These are phyloP conservation scores for Nemurella pictetii DNA, from an alignment of 2,888 invertebrate genomes.

Conservation along the genomic window DNA sequence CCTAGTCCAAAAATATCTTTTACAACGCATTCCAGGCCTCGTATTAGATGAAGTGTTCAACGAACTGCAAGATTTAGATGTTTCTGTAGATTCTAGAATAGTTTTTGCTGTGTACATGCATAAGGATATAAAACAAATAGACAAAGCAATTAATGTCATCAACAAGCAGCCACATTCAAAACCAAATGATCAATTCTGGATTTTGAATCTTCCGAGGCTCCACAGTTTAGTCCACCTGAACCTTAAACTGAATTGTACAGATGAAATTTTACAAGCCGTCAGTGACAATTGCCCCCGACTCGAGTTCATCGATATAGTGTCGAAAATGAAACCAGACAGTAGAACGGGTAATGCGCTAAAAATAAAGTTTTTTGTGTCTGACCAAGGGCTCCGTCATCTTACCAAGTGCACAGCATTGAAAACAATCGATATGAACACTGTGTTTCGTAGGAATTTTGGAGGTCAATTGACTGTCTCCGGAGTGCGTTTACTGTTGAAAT, in stretches of 20 bases:
- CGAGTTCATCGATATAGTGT: constrained; percentile 42
- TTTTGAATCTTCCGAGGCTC: constrained; percentile 36
- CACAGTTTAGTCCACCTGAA: constrained; percentile 40
- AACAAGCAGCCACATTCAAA: neutral
- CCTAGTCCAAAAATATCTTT: constrained; percentile 37
- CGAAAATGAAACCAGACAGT: constrained; percentile 39
- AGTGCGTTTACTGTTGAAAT: constrained; percentile 39
- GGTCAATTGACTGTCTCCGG: constrained; percentile 42
- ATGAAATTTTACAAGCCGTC: constrained; percentile 43
- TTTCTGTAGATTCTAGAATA: constrained; percentile 34
- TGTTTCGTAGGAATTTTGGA: constrained; percentile 40
- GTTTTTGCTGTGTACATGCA: constrained; percentile 42
- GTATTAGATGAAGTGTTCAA: constrained; percentile 42
- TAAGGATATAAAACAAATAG: constrained; percentile 40
- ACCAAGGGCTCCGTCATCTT: constrained; percentile 41
- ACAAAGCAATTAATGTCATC: neutral
- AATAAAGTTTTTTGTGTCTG: constrained; percentile 43
- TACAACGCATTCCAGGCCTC: constrained; percentile 37
- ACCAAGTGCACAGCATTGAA: constrained; percentile 42
- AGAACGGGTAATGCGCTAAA: constrained; percentile 41
- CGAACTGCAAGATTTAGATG: constrained; percentile 3
- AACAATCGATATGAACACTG: constrained; percentile 42
- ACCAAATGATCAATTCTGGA: constrained; percentile 41
- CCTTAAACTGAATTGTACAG: constrained; percentile 42
- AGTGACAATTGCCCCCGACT: constrained; percentile 41